Percentiles rank a stretch among this genome's conserved stretches.
Evolutionary conservation across 2,113 vertebrate genomes (phyloP).

Genomic region (Xiphophorus couchianus): DNA sequence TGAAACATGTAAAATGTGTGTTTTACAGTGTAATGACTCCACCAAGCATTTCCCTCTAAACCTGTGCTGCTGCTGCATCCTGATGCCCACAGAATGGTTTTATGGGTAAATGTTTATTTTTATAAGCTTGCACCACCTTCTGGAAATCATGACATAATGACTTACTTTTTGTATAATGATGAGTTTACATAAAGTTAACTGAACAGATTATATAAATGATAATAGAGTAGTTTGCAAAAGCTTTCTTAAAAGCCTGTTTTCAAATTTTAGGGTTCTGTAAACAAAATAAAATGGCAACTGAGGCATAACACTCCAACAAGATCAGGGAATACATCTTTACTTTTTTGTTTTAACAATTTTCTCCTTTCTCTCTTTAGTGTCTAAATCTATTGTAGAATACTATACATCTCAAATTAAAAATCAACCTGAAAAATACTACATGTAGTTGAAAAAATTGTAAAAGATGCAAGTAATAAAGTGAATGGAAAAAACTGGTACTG

Average conservation of each 20-base stretch:
- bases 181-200: neutral
- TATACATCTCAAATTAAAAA: constrained; percentile 1
- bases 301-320: neutral
- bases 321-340: neutral
- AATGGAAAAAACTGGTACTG: constrained; percentile 18
- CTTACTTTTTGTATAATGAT: constrained; percentile 3
- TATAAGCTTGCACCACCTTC: constrained; percentile 40
- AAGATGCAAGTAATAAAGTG: constrained; percentile 30
- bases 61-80: neutral
- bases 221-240: neutral
- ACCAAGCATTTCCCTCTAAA: neutral
- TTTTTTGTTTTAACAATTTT: neutral
- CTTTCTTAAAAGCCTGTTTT: neutral
- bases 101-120: neutral
- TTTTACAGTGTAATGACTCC: neutral
- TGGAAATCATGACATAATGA: constrained; percentile 32
- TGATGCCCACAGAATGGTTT: neutral
- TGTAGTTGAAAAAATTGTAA: constrained; percentile 41
- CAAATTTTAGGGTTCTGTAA: neutral
- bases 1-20: neutral
- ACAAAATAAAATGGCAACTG: neutral
- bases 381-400: neutral
- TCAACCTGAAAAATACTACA: constrained; percentile 43
- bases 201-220: neutral
- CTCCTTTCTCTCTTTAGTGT: neutral